Evolutionary conservation across 2,888 invertebrate species (phyloP).

Genomic region (Lamellibrachia columna): DNA sequence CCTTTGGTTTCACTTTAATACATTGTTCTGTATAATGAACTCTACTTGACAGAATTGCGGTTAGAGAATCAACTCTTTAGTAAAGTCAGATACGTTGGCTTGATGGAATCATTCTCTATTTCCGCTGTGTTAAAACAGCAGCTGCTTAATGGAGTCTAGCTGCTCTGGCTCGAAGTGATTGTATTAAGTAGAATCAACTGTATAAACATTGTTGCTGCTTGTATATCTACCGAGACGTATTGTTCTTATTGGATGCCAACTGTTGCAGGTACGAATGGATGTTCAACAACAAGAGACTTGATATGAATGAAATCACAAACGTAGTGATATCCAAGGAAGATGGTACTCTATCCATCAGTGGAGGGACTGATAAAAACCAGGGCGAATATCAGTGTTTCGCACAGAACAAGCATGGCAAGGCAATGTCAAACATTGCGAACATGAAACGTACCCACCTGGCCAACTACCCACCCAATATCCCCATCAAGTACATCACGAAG

Average conservation of each 20-base stretch:
- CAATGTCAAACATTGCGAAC: neutral
- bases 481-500: fast-evolving
- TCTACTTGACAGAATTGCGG: too few species aligned
- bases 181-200: too few species aligned
- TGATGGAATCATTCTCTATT: too few species aligned
- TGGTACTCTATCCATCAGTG: neutral
- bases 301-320: neutral
- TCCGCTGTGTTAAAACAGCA: too few species aligned
- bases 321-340: neutral
- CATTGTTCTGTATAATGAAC: too few species aligned
- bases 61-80: too few species aligned
- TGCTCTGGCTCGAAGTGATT: too few species aligned
- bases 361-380: neutral
- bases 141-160: too few species aligned
- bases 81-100: too few species aligned
- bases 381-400: neutral
- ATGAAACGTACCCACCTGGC: neutral
- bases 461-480: neutral
- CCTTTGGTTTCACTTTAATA: too few species aligned
- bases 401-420: neutral
- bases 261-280: neutral
- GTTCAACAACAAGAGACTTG: neutral
- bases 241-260: neutral
- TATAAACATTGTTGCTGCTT: too few species aligned
- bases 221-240: neutral